Evolutionary conservation across 2,113 vertebrate genomes (phyloP).

Genomic region (Malurus alboscapulatus): DNA sequence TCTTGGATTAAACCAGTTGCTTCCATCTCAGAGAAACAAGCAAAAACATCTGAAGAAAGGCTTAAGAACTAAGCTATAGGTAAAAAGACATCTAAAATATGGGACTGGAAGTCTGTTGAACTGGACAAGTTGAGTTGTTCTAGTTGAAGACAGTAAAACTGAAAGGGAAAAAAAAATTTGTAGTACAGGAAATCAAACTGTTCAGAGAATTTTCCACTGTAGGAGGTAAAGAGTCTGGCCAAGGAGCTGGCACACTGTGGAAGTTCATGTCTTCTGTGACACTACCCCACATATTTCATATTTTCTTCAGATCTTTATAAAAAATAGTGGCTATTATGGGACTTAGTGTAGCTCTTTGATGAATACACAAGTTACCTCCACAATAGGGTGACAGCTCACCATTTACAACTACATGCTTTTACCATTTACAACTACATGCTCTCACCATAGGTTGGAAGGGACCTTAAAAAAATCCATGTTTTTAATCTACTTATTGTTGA

Average conservation of each 20-base stretch:
- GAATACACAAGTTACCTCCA: not conserved
- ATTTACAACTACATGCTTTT: not conserved
- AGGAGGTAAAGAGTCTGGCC: not conserved
- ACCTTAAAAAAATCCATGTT: not conserved
- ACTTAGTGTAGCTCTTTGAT: not conserved
- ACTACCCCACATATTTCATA: not conserved
- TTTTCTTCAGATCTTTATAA: not conserved
- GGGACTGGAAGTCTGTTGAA: not conserved
- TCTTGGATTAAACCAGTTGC: not conserved
- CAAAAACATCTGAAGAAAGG: not conserved
- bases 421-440: rapidly evolving
- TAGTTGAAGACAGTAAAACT: not conserved
- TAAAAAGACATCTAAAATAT: not conserved
- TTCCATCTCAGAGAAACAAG: not conserved
- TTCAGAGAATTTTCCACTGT: not conserved
- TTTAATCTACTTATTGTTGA: not conserved
- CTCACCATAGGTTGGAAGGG: not conserved
- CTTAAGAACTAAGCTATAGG: not conserved
- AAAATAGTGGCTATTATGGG: not conserved
- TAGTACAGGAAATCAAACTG: not conserved
- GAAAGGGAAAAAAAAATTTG: not conserved
- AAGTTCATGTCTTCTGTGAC: not conserved
- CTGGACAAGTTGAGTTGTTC: not conserved
- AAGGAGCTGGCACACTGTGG: not conserved
- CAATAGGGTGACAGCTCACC: not conserved